phyloP scores from a whole-genome alignment of 2,113 vertebrate genomes.

The Pimephales promelas region DNA sequence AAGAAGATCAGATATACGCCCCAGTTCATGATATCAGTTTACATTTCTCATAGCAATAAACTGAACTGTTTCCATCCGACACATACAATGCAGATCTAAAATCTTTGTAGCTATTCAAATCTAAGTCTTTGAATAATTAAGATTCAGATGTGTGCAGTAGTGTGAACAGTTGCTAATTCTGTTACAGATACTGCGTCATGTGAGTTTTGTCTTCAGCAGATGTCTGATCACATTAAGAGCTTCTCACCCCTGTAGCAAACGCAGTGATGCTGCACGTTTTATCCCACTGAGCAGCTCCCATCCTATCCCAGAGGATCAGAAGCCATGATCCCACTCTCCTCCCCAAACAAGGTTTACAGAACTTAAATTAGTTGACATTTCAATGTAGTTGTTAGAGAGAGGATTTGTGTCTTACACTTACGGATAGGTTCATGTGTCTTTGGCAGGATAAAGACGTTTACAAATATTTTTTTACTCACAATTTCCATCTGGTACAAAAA shows the following conservation, averaged over 20 bases:
- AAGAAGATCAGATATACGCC: neutral
- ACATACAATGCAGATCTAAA: neutral
- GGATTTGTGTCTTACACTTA: neutral
- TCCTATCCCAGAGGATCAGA: neutral
- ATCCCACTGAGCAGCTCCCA: neutral
- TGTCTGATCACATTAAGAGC: conserved; percentile 16
- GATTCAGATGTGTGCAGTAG: neutral
- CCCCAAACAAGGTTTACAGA: neutral
- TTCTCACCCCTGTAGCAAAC: neutral
- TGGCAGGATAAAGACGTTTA: neutral
- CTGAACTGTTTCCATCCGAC: neutral
- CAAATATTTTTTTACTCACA: neutral
- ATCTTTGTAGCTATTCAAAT: conserved; percentile 7
- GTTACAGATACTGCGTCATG: conserved; percentile 26
- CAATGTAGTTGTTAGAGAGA: neutral
- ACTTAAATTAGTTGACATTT: neutral
- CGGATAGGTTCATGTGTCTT: neutral
- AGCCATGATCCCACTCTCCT: neutral
- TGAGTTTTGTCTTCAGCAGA: conserved; percentile 17
- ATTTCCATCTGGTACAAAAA: neutral
- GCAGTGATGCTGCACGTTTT: conserved; percentile 8
- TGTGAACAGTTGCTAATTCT: conserved; percentile 22
- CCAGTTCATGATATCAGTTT: neutral
- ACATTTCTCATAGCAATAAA: neutral
- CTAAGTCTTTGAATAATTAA: neutral